Conservation (phyloP, 2,888 invertebrate genomes). For the Tetheella fluctuosa region DNA sequence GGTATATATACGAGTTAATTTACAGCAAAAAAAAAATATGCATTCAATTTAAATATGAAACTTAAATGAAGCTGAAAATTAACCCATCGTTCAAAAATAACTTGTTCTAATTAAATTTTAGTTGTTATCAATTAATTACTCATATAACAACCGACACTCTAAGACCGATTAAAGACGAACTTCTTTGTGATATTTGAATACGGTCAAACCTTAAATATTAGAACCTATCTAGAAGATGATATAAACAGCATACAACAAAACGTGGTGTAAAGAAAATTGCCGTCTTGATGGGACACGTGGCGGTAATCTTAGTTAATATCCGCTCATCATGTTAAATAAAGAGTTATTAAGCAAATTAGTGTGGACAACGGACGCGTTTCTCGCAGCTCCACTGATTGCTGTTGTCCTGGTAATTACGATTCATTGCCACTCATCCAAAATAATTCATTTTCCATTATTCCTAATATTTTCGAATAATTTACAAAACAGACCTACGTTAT, state of each 20-base stretch:
- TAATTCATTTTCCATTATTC: not conserved
- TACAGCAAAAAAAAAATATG: too few species aligned
- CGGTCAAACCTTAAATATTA: not conserved
- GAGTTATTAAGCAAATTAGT: constrained; percentile 5
- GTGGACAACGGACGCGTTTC: not conserved
- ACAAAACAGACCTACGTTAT: not conserved
- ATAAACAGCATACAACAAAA: not conserved
- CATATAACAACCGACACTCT: too few species aligned
- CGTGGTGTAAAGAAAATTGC: constrained; percentile 1
- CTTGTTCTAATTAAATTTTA: too few species aligned
- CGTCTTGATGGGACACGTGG: not conserved
- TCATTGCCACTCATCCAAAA: not conserved
- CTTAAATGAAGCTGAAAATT: too few species aligned
- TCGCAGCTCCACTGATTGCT: not conserved
- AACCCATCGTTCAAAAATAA: too few species aligned
- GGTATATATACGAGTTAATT: too few species aligned
- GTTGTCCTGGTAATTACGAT: not conserved
- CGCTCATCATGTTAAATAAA: constrained; percentile 6
- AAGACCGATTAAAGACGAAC: too few species aligned
- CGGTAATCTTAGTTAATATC: not conserved
- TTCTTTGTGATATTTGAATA: too few species aligned
- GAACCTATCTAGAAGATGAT: not conserved
- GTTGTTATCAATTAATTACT: too few species aligned
- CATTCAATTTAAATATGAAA: too few species aligned
- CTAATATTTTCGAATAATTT: not conserved